Conservation (phyloP, 2,797 vertebrate genomes). For the Leptoclinus maculatus region DNA sequence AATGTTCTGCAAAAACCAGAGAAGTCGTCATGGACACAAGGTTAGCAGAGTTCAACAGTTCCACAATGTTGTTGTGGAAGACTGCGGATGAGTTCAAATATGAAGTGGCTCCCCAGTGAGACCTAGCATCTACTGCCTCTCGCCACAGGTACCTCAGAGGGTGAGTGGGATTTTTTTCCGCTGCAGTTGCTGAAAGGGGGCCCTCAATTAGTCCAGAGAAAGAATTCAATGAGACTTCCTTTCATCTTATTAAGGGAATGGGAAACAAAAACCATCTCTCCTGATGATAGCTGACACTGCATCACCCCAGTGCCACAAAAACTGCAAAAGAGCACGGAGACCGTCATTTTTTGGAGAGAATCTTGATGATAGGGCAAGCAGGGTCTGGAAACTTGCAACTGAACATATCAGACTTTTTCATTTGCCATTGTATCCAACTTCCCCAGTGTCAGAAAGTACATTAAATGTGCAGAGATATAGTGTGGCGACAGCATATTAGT, state of each 20-base stretch:
- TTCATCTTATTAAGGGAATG: constrained; percentile 40
- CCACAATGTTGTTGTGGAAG: neutral
- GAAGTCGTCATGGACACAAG: constrained; percentile 28
- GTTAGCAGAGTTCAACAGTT: constrained; percentile 52
- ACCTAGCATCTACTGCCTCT: constrained; percentile 20
- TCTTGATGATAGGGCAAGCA: constrained; percentile 43
- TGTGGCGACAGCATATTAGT: neutral
- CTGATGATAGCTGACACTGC: constrained; percentile 43
- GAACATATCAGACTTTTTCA: constrained; percentile 32
- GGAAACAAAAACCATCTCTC: constrained; percentile 62
- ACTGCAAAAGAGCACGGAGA: constrained; percentile 31
- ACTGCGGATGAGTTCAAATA: neutral
- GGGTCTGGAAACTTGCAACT: constrained; percentile 52
- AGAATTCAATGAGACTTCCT: constrained; percentile 46
- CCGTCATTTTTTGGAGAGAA: constrained; percentile 50
- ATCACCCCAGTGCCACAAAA: constrained; percentile 22
- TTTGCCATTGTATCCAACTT: constrained; percentile 29
- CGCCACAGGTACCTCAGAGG: constrained; percentile 36
- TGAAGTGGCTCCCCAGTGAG: constrained; percentile 17
- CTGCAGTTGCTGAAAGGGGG: constrained; percentile 27
- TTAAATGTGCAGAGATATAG: constrained; percentile 1
- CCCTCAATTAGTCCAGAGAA: constrained; percentile 55
- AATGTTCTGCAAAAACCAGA: constrained; percentile 52
- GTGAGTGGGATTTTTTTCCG: constrained; percentile 60
- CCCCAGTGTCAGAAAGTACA: neutral